Conservation (phyloP, 2,113 vertebrate genomes). For the Gallinago undulata region DNA sequence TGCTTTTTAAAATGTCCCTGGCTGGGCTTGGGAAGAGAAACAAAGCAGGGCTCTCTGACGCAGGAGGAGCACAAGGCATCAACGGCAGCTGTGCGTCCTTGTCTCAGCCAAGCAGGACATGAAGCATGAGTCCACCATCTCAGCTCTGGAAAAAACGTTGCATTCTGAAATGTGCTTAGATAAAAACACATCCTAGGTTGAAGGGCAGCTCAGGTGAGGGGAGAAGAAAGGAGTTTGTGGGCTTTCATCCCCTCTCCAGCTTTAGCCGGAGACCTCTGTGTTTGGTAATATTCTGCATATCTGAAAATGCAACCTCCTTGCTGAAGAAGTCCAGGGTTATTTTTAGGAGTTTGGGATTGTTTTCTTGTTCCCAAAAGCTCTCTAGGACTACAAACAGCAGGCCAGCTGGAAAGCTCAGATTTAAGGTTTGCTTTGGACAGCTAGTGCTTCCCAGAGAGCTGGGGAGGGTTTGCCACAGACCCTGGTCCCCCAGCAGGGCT, state of each 20-base stretch:
- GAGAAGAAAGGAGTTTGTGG: not conserved
- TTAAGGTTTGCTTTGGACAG: not conserved
- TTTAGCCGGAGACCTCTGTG: not conserved
- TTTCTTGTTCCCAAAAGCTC: not conserved
- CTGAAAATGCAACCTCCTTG: not conserved
- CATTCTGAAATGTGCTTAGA: not conserved
- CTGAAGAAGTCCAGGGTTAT: not conserved
- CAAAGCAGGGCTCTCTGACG: not conserved
- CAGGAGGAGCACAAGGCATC: not conserved
- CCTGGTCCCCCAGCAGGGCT: not conserved
- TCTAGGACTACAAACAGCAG: not conserved
- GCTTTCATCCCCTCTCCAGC: not conserved
- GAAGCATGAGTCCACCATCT: not conserved
- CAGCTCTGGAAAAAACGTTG: not conserved
- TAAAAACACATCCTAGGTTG: not conserved
- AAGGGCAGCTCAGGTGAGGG: not conserved
- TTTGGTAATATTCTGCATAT: not conserved
- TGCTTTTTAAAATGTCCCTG: not conserved
- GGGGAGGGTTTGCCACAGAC: not conserved
- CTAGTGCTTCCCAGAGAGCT: not conserved
- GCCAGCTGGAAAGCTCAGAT: not conserved
- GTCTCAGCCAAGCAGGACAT: not conserved
- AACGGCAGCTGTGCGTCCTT: not conserved
- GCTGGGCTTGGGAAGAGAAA: not conserved
- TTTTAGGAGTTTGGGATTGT: not conserved